These are phyloP conservation scores for Panthera leo DNA, from an alignment of 2,113 vertebrate species.

Conservation along the genomic window DNA sequence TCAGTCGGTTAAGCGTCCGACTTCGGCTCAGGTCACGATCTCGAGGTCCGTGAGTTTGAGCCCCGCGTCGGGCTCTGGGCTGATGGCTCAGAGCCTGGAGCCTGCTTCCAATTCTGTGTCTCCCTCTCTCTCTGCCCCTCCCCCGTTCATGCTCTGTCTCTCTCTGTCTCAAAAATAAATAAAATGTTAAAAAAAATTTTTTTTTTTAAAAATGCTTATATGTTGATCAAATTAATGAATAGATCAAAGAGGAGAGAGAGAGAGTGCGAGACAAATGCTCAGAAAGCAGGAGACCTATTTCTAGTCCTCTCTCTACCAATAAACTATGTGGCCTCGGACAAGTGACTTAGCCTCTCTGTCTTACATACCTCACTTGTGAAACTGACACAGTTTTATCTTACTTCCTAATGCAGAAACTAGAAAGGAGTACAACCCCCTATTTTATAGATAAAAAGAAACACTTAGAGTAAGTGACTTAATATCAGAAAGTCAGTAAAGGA, in stretches of 20 bases:
- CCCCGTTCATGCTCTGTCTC: too few species aligned
- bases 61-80: too few species aligned
- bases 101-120: too few species aligned
- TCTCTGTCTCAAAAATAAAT: too few species aligned
- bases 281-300: neutral
- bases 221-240: neutral
- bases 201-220: neutral
- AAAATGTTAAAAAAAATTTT: too few species aligned
- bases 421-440: neutral
- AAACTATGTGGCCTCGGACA: neutral
- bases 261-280: neutral
- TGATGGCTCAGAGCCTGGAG: too few species aligned
- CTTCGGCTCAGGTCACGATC: too few species aligned
- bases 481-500: neutral
- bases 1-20: too few species aligned
- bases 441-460: neutral
- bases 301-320: neutral
- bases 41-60: too few species aligned
- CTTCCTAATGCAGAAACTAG: neutral
- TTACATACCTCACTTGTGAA: neutral
- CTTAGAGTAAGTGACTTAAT: neutral
- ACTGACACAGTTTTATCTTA: neutral
- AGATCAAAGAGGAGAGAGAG: neutral
- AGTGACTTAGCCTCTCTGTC: neutral
- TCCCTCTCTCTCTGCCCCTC: too few species aligned